Evolutionary conservation across 2,113 vertebrate genomes (phyloP).

Genomic region (Sitta europaea): DNA sequence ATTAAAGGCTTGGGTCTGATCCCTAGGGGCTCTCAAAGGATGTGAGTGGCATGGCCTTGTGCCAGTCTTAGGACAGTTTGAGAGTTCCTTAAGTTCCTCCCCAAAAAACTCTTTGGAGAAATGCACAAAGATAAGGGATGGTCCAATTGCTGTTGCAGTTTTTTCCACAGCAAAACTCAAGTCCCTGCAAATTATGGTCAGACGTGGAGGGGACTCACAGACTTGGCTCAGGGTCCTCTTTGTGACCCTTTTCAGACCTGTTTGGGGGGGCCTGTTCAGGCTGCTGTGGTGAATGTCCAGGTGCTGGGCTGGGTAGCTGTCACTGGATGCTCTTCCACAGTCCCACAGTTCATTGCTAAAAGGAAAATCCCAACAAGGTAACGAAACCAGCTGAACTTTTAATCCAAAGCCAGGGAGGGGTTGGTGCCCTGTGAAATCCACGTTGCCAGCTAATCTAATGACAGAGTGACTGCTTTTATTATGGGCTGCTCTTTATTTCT

Average conservation of each 20-base stretch:
- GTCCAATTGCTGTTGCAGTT: background rate
- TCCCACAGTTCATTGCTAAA: background rate
- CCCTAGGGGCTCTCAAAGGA: fast-evolving
- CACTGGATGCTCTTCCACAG: background rate
- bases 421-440: background rate
- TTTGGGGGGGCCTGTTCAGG: background rate
- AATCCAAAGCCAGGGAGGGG: background rate
- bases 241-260: too few relatives aligned
- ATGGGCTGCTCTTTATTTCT: background rate
- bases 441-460: background rate
- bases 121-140: background rate
- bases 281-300: background rate
- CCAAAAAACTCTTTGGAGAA: background rate
- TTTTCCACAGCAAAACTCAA: background rate
- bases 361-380: background rate
- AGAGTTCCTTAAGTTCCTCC: background rate
- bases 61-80: background rate
- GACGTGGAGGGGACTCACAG: background rate
- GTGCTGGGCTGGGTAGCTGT: background rate
- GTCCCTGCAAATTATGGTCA: background rate
- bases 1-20: background rate
- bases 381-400: background rate
- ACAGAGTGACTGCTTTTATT: background rate
- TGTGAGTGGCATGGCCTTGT: background rate
- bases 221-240: background rate